Evolutionary conservation across 2,888 invertebrate species (phyloP), one percentile per base, ranked within the genome.

Genomic region (Dorcus hopei): DNA sequence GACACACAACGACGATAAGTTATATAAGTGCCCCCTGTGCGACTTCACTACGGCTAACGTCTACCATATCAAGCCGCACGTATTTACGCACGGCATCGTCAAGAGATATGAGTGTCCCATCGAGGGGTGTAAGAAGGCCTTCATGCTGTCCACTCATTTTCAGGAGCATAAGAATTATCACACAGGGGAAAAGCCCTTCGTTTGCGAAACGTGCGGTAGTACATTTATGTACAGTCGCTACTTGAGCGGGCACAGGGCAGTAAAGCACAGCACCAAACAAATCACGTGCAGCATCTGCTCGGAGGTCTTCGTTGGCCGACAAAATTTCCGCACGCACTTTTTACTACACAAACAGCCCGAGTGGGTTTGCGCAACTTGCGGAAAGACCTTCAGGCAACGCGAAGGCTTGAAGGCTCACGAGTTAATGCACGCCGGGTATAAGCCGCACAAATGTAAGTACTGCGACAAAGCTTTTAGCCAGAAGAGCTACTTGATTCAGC

Each of bases 391-490:
- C 61, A 76, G 74, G 14, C 76, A 74, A 52, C 76, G 73, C 61
- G 73, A 75, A 9, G 73, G 73, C 49, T 63, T 77, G 56, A 74
- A 73, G 49, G 75, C 75, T 55, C 78, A 78, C 63, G 72, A 76
- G 38, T 63, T 76, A 26, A 73, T 77, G n/a, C 78, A 78, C 53
- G 77, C 76, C 2, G 77, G 77, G 1, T 76, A 76, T 59, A 71
- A 74, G 52, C 78, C 78, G 5, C 76, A 76, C 61, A 67, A 70
- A 16, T 86, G 86, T 73, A 79, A 83, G 60, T 80, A 81, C 72
- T 86, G 86, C 75, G 81, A 81, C 33, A 85, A 85, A 74, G 83
- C 82, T 9, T 86, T 86, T 77, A 82, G 82, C 38, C 86, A 85
- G 76, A 77, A 84, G 16, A 83, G 84, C 64, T 85, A 85, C 60